Evolutionary conservation across 2,888 invertebrate genomes (phyloP), one percentile per base, ranked within the genome.

Genomic region (Silvanus unidentatus): DNA sequence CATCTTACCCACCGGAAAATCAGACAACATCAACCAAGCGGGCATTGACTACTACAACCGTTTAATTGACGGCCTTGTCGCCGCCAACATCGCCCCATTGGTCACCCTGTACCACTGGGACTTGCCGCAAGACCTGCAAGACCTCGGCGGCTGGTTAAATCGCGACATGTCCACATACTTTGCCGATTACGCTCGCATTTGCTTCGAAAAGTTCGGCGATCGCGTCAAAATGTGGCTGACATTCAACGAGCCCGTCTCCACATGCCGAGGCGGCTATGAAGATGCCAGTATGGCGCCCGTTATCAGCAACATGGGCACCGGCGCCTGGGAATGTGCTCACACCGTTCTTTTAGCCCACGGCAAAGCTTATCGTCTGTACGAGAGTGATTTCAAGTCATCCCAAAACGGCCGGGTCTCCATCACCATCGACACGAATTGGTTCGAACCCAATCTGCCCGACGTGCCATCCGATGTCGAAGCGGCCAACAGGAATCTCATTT

Each of bases 31-130:
- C 12, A 91, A 85, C 63, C 70, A 75, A 35, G 74, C 77, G 2
- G 90, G 87, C 12, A 74, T 90, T 9, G 72, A 78, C 45, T 88
- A 88, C 68, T 91, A 91, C 66, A 82, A 79, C 58, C 78, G 82
- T 53, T 69, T 91, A 34, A 83, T 90, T 42, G 74, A 86, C 57
- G 74, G 67, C 32, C 67, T 82, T 1, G 54, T 75, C 15, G 70
- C 62, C 35, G 72, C 73, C 42, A 74, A 73, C n/a, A 77, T 82
- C 16, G 64, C 72, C 45, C 81, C 82, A 0, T 45, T 74, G n/a
- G 58, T 77, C 5, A 80, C 79, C 2, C 13, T 76, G 0, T 73
- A 70, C 55, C 76, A 76, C 38, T 78, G 77, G 78, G 79, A 79
- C 54, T 56, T 77, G 53, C 78, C 77, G 0, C 73, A 75, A 43